A percentile compares a stretch with the other conserved stretches of the same genome.
Conservation (phyloP, 2,113 vertebrate species). For the Maylandia zebra region DNA sequence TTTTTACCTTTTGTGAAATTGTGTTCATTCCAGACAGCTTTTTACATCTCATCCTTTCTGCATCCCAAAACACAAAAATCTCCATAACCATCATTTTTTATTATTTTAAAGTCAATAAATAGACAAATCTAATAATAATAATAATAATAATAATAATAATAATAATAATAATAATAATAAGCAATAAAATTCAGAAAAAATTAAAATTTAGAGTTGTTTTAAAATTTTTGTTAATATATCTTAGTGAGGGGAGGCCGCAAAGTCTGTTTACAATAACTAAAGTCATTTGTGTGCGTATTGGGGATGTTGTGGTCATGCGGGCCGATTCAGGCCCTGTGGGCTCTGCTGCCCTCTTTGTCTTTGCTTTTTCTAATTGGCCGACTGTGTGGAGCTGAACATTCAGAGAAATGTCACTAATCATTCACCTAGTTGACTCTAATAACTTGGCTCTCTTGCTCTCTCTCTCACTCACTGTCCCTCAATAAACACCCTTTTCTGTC, state of each 20-base stretch:
- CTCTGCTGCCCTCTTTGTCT: conserved; percentile 49
- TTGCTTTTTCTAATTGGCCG: conserved; percentile 44
- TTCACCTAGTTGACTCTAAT: conserved; percentile 22
- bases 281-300: background rate
- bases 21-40: background rate
- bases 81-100: background rate
- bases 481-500: background rate
- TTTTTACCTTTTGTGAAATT: background rate
- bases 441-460: background rate
- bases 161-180: background rate
- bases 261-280: background rate
- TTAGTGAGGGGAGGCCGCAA: background rate
- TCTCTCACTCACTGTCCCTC: background rate
- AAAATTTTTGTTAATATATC: background rate
- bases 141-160: rapidly evolving
- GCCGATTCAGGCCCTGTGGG: conserved; percentile 24
- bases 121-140: background rate
- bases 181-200: background rate
- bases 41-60: background rate
- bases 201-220: background rate
- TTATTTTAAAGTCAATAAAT: background rate
- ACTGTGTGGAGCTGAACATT: conserved; percentile 13
- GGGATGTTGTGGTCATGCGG: background rate
- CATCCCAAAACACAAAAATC: background rate
- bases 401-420: background rate